These are phyloP conservation scores for Caenorhabditis sp. DNA, from an alignment of 2,888 invertebrate species.

Conservation along the genomic window DNA sequence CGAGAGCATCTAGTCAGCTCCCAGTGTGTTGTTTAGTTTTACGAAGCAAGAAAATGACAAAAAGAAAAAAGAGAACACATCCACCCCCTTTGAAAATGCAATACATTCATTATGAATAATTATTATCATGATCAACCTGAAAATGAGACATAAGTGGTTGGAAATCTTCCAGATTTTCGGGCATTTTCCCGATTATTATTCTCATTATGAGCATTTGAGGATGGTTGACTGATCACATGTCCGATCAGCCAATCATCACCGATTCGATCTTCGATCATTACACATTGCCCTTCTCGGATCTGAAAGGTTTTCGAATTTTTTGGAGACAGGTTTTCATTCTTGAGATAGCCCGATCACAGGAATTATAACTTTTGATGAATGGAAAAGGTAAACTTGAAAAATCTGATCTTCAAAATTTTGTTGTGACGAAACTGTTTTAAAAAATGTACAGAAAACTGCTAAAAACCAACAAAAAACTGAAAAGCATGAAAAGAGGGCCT, in stretches of 20 bases:
- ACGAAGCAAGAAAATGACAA: background rate
- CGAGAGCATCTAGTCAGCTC: background rate
- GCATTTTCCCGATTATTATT: slow-evolving; percentile 13
- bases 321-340: background rate
- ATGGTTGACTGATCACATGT: slow-evolving; percentile 34
- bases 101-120: background rate
- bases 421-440: too few relatives aligned
- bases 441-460: too few relatives aligned
- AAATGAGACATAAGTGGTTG: slow-evolving; percentile 54
- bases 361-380: too few relatives aligned
- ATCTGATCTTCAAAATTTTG: too few relatives aligned
- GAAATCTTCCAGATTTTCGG: slow-evolving; percentile 49
- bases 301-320: slow-evolving; percentile 2
- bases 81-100: background rate
- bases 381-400: too few relatives aligned
- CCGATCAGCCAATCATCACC: slow-evolving; percentile 57
- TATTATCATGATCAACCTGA: background rate
- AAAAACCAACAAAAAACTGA: too few relatives aligned
- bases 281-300: slow-evolving; percentile 53
- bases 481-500: too few relatives aligned
- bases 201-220: slow-evolving; percentile 2
- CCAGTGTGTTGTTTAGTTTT: background rate
- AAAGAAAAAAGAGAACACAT: background rate
- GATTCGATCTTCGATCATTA: slow-evolving; percentile 52
- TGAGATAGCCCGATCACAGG: background rate